A percentile compares a stretch with the other conserved stretches of the same genome.
Conservation (phyloP, 1,140 invertebrate species). For the Leptonema lineaticorne region DNA sequence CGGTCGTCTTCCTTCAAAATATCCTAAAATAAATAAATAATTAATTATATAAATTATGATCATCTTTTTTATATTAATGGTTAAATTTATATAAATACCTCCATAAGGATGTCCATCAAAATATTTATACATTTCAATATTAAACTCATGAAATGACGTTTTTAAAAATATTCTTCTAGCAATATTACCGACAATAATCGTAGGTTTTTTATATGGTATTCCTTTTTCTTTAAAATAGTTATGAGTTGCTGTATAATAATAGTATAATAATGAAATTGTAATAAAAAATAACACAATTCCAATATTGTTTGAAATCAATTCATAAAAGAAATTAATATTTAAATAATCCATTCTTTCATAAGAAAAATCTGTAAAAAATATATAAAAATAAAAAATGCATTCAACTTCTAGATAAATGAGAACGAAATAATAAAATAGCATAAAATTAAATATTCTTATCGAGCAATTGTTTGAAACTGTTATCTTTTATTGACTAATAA, state of each 20-base stretch:
- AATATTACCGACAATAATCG: constrained; percentile 52
- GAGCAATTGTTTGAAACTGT: background rate
- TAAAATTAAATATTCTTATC: background rate
- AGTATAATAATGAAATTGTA: constrained; percentile 47
- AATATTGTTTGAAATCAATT: constrained; percentile 48
- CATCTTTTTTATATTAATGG: no score
- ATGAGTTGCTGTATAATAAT: constrained; percentile 50
- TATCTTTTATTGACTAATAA: no score
- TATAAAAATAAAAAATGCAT: background rate
- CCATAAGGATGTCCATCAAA: constrained; percentile 53
- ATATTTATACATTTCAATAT: constrained; percentile 50
- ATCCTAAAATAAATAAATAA: constrained; percentile 45
- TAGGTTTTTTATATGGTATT: constrained; percentile 49
- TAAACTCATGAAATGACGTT: constrained; percentile 53
- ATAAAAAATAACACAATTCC: constrained; percentile 46
- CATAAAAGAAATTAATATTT: constrained; percentile 20
- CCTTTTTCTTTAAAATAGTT: constrained; percentile 51
- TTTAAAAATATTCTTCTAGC: constrained; percentile 47
- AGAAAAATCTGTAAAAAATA: constrained; percentile 1
- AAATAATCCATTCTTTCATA: constrained; percentile 20
- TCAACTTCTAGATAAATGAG: background rate
- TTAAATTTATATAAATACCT: constrained; percentile 48
- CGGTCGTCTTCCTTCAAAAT: constrained; percentile 54
- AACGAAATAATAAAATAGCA: background rate
- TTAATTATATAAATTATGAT: background rate